A percentile compares a stretch with the other conserved stretches of the same genome.
Conservation (phyloP, 1,140 invertebrate genomes). For the Gryllus bimaculatus region DNA sequence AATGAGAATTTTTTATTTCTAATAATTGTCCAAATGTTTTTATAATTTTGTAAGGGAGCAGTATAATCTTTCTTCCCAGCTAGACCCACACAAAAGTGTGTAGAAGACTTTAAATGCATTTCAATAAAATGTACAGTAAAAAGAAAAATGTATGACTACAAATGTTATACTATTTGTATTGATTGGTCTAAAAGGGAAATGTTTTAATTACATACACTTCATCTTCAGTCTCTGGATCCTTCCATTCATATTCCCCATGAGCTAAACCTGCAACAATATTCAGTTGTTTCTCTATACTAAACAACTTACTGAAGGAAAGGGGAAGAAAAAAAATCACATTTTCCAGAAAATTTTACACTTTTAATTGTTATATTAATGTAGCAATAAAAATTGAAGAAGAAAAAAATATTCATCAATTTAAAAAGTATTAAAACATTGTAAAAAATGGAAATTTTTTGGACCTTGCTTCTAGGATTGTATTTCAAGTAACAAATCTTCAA, state of each 20-base stretch:
- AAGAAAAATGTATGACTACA: neutral
- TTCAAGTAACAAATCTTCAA: no score
- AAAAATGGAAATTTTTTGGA: neutral
- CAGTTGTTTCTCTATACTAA: no score
- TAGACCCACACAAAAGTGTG: no score
- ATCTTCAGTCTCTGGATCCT: slow-evolving; percentile 19
- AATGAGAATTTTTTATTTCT: no score
- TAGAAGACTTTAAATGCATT: no score
- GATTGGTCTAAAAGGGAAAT: neutral
- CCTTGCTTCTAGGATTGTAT: no score
- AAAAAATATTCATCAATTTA: no score
- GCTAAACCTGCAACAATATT: slow-evolving; percentile 11
- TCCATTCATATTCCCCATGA: slow-evolving; percentile 20
- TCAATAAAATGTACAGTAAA: neutral
- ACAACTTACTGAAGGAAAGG: no score
- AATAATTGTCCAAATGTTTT: no score
- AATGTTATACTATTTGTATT: neutral
- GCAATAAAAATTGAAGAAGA: neutral
- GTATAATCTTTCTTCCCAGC: no score
- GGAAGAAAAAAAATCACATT: slow-evolving; percentile 12
- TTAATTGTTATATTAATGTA: neutral
- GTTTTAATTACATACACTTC: slow-evolving; percentile 17
- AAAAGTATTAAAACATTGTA: no score
- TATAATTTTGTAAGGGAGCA: no score
- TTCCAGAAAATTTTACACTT: neutral